Percentiles rank a stretch among this genome's conserved stretches.
Evolutionary conservation across 2,797 vertebrate species (phyloP).

Genomic region (Nannoperca obscura): DNA sequence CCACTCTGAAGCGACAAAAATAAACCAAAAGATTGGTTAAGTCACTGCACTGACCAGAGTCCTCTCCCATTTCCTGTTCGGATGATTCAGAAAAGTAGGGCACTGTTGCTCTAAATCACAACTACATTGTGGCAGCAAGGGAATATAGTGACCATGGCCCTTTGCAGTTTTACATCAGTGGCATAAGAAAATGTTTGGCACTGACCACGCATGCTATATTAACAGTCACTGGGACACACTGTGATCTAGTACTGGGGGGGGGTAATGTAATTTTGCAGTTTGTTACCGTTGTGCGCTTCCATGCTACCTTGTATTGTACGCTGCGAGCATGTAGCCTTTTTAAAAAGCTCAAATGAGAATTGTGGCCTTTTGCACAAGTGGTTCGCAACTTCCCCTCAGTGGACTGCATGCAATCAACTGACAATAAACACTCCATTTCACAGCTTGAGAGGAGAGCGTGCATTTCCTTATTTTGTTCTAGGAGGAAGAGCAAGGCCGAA

Average conservation of each 20-base stretch:
- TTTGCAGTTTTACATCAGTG: constrained; percentile 70
- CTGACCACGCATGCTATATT: constrained; percentile 59
- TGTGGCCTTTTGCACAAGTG: constrained; percentile 57
- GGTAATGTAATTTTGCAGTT: constrained; percentile 12
- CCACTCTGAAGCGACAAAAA: constrained; percentile 66
- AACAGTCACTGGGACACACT: constrained; percentile 44
- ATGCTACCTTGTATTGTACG: constrained; percentile 43
- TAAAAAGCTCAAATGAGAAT: constrained; percentile 54
- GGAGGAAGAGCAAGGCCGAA: constrained; percentile 66
- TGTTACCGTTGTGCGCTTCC: constrained; percentile 29
- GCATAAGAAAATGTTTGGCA: constrained; percentile 81
- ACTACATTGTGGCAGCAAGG: constrained; percentile 58
- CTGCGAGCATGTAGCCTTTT: constrained; percentile 21
- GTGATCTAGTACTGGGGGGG: constrained; percentile 33
- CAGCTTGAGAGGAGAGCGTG: constrained; percentile 67
- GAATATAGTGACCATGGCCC: constrained; percentile 46
- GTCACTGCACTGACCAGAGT: constrained; percentile 63
- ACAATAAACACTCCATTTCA: constrained; percentile 72
- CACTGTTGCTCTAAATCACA: constrained; percentile 52
- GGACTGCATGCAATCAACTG: constrained; percentile 70
- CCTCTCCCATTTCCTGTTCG: constrained; percentile 67
- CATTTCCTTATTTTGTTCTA: constrained; percentile 82
- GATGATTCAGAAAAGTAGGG: constrained; percentile 60
- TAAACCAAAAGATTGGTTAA: constrained; percentile 61
- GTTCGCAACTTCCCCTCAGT: constrained; percentile 71